Evolutionary conservation across 2,888 invertebrate genomes (phyloP).

Genomic region (Marronus borbonicus): DNA sequence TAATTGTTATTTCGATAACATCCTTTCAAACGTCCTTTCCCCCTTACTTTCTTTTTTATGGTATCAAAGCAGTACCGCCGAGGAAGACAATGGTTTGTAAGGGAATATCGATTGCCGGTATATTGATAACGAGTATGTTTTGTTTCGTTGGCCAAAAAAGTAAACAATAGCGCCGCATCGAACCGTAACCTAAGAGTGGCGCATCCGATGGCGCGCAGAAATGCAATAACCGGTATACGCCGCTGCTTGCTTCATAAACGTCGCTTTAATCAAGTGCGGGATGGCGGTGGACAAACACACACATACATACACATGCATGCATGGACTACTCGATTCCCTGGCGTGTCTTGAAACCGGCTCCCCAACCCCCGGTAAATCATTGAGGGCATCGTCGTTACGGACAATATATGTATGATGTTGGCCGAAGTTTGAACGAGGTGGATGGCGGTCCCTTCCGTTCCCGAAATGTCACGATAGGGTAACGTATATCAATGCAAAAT

Average conservation of each 20-base stretch:
- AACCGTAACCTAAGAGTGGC: constrained; percentile 8
- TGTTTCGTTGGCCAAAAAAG: constrained; percentile 22
- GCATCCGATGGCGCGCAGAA: constrained; percentile 12
- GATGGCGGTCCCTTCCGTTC: not conserved
- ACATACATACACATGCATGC: not conserved
- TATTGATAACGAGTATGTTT: constrained; percentile 13
- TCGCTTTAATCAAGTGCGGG: constrained; percentile 32
- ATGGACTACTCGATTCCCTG: constrained; percentile 22
- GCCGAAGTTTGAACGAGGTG: constrained; percentile 3
- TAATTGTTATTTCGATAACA: constrained; percentile 1
- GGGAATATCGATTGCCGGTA: constrained; percentile 20
- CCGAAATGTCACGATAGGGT: constrained; percentile 16
- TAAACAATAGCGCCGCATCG: constrained; percentile 25
- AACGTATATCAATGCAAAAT: constrained; percentile 14
- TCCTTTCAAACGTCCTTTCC: not conserved
- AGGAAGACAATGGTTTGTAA: not conserved
- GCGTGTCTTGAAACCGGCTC: constrained; percentile 33
- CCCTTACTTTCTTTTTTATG: not conserved
- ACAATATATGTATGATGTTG: not conserved
- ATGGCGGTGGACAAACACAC: constrained; percentile 16
- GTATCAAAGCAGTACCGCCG: not conserved
- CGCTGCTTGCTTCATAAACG: constrained; percentile 32
- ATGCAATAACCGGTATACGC: constrained; percentile 25
- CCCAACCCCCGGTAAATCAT: constrained; percentile 24
- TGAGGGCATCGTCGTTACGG: not conserved